Base-by-base conservation (phyloP, 1,140 invertebrate species). In the Lordiphosa stackelbergi region DNA sequence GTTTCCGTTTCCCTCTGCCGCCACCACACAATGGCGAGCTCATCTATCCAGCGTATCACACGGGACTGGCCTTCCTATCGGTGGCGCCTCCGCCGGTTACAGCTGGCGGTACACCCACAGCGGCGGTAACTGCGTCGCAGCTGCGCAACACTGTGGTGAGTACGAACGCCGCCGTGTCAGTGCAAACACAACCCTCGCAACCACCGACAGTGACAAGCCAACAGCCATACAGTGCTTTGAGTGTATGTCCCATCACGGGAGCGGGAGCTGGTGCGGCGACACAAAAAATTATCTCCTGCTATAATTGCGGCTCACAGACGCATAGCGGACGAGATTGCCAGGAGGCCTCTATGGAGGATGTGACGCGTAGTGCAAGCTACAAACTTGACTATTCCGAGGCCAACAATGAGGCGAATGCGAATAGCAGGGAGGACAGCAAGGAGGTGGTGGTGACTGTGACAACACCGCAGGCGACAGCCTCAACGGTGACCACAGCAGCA, bases 261-360 rank as follows among this genome's bases (percentile, higher is more conserved):
- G 72, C 68, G 6, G 69, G 49, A 11, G 73, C 62, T 5, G 66
- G 66, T 4, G 56, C 63, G 1, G 36, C 35, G 3, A 37, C 53
- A 1, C 77, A 61, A 41, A 88, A 88, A 65, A 64, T 73, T 3
- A 70, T 90, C 3, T 91, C 90, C 11, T 93, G 92, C 73, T 94
- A 92, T 87, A 95, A 95, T 79, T 95, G 94, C 88, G 94, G 94
- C 36, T 93, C 91, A 24, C 90, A 91, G 45, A 93, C 89, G 51
- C 96, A 97, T 87, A 89, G 91, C n/a, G 94, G 94, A 1, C 88
- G 90, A 57, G 95, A 96, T 35, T 97, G 96, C 86, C 93, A 93
- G 65, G 94, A 95, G 84, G 92, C 92, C 51, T 95, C 94, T 5
- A 95, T 96, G 91, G 95, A 97, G 84, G 94, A 96, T 87, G 92